Percentiles rank a stretch among this genome's conserved stretches.
Evolutionary conservation across 1,140 invertebrate genomes (phyloP).

Genomic region (Cyphomyrmex costatus): DNA sequence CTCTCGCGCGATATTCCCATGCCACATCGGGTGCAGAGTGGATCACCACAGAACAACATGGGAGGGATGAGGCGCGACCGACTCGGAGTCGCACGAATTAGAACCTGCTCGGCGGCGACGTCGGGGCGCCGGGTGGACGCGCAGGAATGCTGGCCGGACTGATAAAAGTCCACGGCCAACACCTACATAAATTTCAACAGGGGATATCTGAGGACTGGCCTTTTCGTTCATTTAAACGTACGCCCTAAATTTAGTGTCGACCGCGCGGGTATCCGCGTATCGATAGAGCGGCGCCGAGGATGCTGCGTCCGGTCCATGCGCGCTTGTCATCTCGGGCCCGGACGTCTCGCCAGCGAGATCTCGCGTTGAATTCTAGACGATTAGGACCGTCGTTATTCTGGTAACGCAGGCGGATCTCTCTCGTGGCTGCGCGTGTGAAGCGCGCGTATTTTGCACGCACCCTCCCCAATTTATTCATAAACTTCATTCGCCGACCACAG

Average conservation of each 20-base stretch:
- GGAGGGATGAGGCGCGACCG: slow-evolving; percentile 70
- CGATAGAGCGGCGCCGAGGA: slow-evolving; percentile 68
- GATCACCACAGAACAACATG: slow-evolving; percentile 1
- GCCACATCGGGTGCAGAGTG: background rate
- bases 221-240: slow-evolving; percentile 86
- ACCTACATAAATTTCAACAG: slow-evolving; percentile 86
- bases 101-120: slow-evolving; percentile 86
- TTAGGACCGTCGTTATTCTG: background rate
- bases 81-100: slow-evolving; percentile 83
- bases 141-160: slow-evolving; percentile 85
- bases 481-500: background rate
- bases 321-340: slow-evolving; percentile 33
- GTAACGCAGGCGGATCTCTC: background rate
- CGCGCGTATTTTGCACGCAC: background rate
- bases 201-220: slow-evolving; percentile 84
- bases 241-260: slow-evolving; percentile 84
- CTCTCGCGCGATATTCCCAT: background rate
- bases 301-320: slow-evolving; percentile 62
- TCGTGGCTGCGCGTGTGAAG: no score
- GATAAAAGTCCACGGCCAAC: slow-evolving; percentile 87
- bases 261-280: slow-evolving; percentile 64
- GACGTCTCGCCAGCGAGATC: background rate
- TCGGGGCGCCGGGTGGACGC: slow-evolving; percentile 85
- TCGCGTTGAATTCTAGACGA: slow-evolving; percentile 25
- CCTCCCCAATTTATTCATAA: background rate